phyloP scores from a whole-genome alignment of 2,797 vertebrate genomes.

The Gymnopithys bicolor region DNA sequence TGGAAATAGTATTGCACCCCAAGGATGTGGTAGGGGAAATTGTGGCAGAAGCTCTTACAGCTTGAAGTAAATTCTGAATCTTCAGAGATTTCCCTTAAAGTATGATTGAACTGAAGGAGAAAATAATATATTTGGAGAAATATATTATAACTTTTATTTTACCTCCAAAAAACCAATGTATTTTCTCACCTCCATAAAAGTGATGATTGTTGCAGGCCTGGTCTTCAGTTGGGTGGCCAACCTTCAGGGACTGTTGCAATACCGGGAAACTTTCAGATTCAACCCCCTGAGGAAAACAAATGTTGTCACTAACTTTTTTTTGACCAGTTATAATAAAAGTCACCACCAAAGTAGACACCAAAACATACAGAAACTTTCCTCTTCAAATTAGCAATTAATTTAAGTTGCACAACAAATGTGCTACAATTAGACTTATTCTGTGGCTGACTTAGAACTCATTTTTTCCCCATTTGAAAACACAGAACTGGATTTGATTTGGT shows the following conservation, averaged over 20 bases:
- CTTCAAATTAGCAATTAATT: not conserved
- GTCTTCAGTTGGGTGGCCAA: slow-evolving; percentile 79
- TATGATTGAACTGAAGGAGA: not conserved
- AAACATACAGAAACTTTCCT: not conserved
- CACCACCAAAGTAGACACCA: not conserved
- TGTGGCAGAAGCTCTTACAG: not conserved
- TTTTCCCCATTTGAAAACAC: not conserved
- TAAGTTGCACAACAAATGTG: not conserved
- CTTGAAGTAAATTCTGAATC: not conserved
- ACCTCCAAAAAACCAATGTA: not conserved
- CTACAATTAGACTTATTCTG: not conserved
- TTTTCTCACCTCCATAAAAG: slow-evolving; percentile 85
- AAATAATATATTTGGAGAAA: not conserved
- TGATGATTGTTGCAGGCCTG: slow-evolving; percentile 80
- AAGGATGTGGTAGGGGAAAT: not conserved
- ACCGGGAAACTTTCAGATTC: slow-evolving; percentile 87
- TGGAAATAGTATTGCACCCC: not conserved
- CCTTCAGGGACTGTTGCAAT: slow-evolving; percentile 84
- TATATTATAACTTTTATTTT: not conserved
- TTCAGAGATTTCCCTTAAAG: not conserved
- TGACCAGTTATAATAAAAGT: not conserved
- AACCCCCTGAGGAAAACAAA: slow-evolving; percentile 80
- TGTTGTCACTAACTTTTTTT: not conserved
- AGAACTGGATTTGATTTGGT: not conserved
- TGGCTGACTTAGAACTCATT: not conserved